These are phyloP conservation scores for Litocranius walleri DNA, from an alignment of 2,113 vertebrate species.

Conservation along the genomic window DNA sequence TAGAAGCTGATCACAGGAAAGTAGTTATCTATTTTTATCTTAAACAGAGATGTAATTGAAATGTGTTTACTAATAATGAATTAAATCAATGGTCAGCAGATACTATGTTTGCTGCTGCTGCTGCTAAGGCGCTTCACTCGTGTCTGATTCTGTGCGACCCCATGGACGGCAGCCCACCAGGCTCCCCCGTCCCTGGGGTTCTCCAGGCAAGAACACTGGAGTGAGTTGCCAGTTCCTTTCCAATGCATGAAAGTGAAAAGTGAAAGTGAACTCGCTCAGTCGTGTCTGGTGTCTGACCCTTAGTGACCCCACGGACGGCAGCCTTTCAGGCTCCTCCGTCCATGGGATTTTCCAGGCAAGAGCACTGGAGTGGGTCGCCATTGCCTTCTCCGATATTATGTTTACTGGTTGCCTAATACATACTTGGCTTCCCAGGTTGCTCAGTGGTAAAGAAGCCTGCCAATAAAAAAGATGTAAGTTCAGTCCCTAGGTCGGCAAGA, in stretches of 20 bases:
- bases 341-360: too few relatives aligned
- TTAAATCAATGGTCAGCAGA: background rate
- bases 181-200: too few relatives aligned
- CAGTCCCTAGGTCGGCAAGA: background rate
- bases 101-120: too few relatives aligned
- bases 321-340: too few relatives aligned
- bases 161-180: too few relatives aligned
- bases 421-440: background rate
- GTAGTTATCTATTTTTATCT: background rate
- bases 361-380: too few relatives aligned
- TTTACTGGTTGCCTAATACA: background rate
- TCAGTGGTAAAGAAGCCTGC: background rate
- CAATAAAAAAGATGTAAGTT: background rate
- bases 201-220: too few relatives aligned
- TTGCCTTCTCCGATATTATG: background rate
- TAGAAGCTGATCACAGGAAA: background rate
- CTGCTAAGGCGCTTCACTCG: background rate
- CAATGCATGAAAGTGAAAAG: too few relatives aligned
- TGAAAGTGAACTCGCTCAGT: too few relatives aligned
- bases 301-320: fast-evolving
- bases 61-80: background rate
- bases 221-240: too few relatives aligned
- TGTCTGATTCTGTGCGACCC: background rate
- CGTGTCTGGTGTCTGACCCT: too few relatives aligned
- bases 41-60: background rate